Evolutionary conservation across 64 coral and sea anemone genomes (phyloP).

Genomic region (Porites australiensis): DNA sequence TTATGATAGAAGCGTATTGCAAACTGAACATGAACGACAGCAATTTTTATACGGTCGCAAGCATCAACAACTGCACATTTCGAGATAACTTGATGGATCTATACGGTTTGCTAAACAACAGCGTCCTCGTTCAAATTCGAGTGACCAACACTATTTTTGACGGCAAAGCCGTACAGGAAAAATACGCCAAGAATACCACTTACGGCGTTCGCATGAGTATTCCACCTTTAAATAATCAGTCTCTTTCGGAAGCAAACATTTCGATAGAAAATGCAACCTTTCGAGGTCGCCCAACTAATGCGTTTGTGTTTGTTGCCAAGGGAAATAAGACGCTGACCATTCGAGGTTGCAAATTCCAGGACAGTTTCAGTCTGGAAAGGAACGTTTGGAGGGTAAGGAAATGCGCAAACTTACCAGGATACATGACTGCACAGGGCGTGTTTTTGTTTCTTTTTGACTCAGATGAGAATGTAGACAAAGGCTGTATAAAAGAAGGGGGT

Average conservation of each 20-base stretch:
- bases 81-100: not conserved
- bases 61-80: not conserved
- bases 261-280: slow-evolving; percentile 3
- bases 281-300: not conserved
- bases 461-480: not conserved
- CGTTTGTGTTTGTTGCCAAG: not conserved
- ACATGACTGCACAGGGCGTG: not conserved
- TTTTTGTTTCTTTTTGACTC: not conserved
- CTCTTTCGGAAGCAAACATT: not conserved
- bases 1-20: not conserved
- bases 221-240: not conserved
- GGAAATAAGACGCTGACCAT: not conserved
- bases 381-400: not conserved
- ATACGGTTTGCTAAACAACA: not conserved
- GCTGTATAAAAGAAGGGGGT: not conserved
- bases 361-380: not conserved
- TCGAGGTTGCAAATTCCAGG: slow-evolving; percentile 1
- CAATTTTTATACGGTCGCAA: not conserved
- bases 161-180: not conserved
- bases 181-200: not conserved
- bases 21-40: not conserved
- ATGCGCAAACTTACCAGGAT: not conserved
- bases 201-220: not conserved
- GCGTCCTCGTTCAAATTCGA: not conserved
- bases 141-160: slow-evolving; percentile 14